phyloP scores from a whole-genome alignment of 2,113 vertebrate genomes.

The Cyprinodon tularosa region DNA sequence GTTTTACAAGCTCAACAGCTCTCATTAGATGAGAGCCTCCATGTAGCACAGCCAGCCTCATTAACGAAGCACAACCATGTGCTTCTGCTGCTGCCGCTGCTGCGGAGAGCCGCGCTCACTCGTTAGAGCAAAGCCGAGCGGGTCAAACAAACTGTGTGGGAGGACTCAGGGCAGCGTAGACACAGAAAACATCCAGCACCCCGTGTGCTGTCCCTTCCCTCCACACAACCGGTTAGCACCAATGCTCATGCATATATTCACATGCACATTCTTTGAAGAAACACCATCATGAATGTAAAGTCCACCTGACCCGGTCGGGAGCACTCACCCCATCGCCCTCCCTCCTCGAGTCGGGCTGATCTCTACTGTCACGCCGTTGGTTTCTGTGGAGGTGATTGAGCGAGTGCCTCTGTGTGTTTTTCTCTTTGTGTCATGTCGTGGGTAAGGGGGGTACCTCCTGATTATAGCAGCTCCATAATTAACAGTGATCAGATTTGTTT shows the following conservation, averaged over 20 bases:
- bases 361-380: conserved; percentile 33
- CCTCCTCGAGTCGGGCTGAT: conserved; percentile 30
- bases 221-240: conserved; percentile 31
- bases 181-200: conserved; percentile 47
- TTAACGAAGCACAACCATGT: conserved; percentile 97
- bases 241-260: conserved; percentile 55
- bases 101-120: conserved; percentile 78
- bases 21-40: conserved; percentile 94
- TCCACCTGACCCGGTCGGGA: conserved; percentile 48
- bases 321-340: conserved; percentile 27
- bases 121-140: conserved; percentile 70
- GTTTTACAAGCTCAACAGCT: conserved; percentile 94
- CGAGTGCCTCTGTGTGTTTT: conserved; percentile 25
- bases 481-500: conserved; percentile 99
- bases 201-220: conserved; percentile 55
- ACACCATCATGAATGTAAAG: conserved; percentile 63
- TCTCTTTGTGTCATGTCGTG: conserved; percentile 3
- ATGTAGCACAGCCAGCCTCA: conserved; percentile 87
- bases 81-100: conserved; percentile 69
- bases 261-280: conserved; percentile 56
- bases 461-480: conserved; percentile 97
- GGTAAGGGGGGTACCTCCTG: conserved; percentile 76
- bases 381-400: conserved; percentile 20
- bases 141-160: conserved; percentile 75
- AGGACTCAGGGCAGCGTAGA: conserved; percentile 60